Percentiles rank a stretch among this genome's conserved stretches.
These are phyloP conservation scores for Carpatolechia fugitivella DNA, from an alignment of 2,888 invertebrate genomes.

Conservation along the genomic window DNA sequence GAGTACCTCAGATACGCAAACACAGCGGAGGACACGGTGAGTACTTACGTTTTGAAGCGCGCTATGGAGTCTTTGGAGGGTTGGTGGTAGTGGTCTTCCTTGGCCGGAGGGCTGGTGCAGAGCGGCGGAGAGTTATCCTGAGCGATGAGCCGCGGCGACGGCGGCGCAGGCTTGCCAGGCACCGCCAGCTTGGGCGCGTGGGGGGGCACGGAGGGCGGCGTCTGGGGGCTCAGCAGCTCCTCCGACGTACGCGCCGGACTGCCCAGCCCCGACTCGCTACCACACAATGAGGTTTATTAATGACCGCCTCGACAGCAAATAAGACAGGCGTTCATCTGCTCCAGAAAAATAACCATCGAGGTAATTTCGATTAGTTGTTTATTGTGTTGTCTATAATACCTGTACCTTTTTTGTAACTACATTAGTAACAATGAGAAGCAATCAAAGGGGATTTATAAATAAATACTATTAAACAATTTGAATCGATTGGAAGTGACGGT, in stretches of 20 bases:
- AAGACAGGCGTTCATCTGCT: neutral
- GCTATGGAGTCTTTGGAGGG: conserved; percentile 64
- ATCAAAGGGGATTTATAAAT: too few species aligned
- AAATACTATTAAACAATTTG: too few species aligned
- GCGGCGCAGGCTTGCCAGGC: conserved; percentile 32
- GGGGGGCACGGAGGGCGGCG: conserved; percentile 50
- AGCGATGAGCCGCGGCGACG: conserved; percentile 33
- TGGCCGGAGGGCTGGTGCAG: conserved; percentile 64
- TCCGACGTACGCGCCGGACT: conserved; percentile 68
- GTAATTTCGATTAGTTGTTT: neutral
- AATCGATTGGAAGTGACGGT: too few species aligned
- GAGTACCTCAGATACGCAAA: neutral
- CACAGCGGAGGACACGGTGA: neutral
- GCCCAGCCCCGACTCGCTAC: conserved; percentile 69
- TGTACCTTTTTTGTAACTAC: too few species aligned
- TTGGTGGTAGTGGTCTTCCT: conserved; percentile 40
- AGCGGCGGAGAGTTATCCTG: conserved; percentile 65
- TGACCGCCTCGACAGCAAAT: neutral
- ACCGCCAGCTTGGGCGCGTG: conserved; percentile 28
- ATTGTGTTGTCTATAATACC: too few species aligned
- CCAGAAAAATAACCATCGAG: neutral
- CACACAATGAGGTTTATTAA: conserved; percentile 16
- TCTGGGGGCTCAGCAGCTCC: conserved; percentile 60
- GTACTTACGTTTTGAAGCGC: conserved; percentile 71
- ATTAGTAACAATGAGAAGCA: too few species aligned